phyloP scores from a whole-genome alignment of 2,797 vertebrate species.

The Gymnoscopelus braueri region DNA sequence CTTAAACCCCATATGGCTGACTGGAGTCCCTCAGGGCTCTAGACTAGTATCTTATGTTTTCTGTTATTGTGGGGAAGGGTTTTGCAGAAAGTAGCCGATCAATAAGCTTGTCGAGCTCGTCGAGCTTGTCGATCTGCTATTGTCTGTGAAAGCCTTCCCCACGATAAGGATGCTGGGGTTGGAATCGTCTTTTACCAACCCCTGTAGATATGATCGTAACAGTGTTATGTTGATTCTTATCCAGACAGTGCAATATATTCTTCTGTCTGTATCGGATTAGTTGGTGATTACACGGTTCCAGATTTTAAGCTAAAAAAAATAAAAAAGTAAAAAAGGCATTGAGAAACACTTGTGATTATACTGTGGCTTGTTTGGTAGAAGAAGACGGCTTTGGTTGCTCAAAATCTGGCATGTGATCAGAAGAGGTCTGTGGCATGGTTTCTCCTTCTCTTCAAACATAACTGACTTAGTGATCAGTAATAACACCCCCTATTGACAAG shows the following conservation, averaged over 20 bases:
- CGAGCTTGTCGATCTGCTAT: background rate
- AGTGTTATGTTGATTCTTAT: conserved; percentile 27
- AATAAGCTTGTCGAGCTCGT: too few relatives aligned
- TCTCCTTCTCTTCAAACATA: background rate
- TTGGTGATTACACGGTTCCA: conserved; percentile 47
- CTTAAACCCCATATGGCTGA: background rate
- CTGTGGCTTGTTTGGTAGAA: conserved; percentile 11
- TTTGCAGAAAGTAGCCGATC: too few relatives aligned
- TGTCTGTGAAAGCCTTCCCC: conserved; percentile 36
- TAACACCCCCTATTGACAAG: background rate
- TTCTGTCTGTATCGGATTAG: conserved; percentile 49
- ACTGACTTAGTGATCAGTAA: background rate
- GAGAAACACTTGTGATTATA: conserved; percentile 13
- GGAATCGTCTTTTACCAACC: conserved; percentile 38
- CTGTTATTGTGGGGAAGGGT: too few relatives aligned
- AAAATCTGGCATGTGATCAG: background rate
- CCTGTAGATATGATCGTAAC: conserved; percentile 11
- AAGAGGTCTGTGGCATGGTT: background rate
- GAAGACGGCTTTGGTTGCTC: conserved; percentile 7
- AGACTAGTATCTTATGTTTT: too few relatives aligned
- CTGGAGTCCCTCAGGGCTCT: too few relatives aligned
- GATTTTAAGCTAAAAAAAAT: conserved; percentile 4
- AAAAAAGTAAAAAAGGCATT: conserved; percentile 30
- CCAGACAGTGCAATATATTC: background rate
- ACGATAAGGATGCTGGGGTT: conserved; percentile 26